Base-by-base conservation (phyloP, 2,797 vertebrate genomes). In the Antrozous pallidus region DNA sequence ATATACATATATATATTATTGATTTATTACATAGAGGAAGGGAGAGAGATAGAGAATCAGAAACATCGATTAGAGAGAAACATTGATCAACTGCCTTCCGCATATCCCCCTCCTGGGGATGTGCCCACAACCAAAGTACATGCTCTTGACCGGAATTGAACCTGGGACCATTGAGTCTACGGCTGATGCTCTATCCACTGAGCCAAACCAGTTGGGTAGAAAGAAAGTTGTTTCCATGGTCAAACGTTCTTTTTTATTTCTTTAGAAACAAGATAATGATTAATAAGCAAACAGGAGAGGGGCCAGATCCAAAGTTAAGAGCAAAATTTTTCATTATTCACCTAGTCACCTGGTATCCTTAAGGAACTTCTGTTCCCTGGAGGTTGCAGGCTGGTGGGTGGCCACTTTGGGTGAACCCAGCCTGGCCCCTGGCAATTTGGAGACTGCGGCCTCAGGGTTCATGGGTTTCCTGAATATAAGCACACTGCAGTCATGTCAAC, bases 201-300 rank as follows among this genome's bases (percentile, higher is more conserved):
- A n/a, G n/a, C n/a, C n/a, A n/a, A n/a, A n/a, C n/a, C n/a, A n/a
- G n/a, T n/a, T n/a, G n/a, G n/a, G n/a, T 84, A 73, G 80, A 69
- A 87, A 89, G 63, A 89, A 84, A 91, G 56, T 54, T 69, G 13
- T 78, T 84, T 61, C 45, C 8, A 1, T 91, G 71, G 9, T 18
- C 38, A 5, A 38, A 12, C 6, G 5, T 78, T 69, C 20, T 86
- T 85, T 91, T 42, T 74, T 40, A 10, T 61, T 71, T 51, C 5
- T 89, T 94, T n/a, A 69, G 91, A 54, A 80, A 33, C 80, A 95
- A 91, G n/a, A 61, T 33, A 81, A 74, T 69, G 47, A 65, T 47
- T 56, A 54, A 45, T 74, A 84, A 82, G 38, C 36, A 74, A 91
- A 54, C 54, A 83, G 49, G 10, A 47, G 31, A 87, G 56, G 17